Conservation (phyloP, 1,140 invertebrate genomes). For the Vanessa atalanta region DNA sequence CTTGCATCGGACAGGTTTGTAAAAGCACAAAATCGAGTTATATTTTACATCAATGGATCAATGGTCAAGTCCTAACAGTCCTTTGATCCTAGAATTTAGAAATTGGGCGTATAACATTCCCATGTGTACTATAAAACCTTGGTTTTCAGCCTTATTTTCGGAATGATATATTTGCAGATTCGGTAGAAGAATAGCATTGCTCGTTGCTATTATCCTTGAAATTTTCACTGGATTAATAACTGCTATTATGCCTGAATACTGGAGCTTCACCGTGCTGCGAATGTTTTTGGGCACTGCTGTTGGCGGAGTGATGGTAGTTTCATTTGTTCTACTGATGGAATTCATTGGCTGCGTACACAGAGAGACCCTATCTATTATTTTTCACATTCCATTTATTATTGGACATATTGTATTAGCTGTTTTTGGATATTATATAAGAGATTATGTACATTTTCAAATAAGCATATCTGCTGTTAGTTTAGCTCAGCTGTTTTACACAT, state of each 20-base stretch:
- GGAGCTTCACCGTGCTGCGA: conserved; percentile 82
- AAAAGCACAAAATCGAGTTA: background rate
- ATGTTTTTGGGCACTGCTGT: conserved; percentile 83
- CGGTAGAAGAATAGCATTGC: conserved; percentile 82
- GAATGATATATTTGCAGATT: conserved; percentile 80
- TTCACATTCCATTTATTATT: conserved; percentile 82
- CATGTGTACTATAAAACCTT: no score
- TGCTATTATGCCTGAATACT: conserved; percentile 83
- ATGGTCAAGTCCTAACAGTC: no score
- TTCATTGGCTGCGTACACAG: conserved; percentile 77
- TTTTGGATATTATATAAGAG: conserved; percentile 81
- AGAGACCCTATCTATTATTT: conserved; percentile 82
- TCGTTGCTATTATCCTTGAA: conserved; percentile 83
- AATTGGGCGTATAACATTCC: no score
- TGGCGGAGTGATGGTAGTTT: conserved; percentile 83
- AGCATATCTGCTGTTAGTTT: conserved; percentile 79
- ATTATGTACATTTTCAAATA: conserved; percentile 81
- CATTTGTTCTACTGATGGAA: conserved; percentile 82
- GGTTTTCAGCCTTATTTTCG: no score
- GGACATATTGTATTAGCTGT: conserved; percentile 80
- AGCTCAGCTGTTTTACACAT: conserved; percentile 81
- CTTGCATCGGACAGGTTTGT: conserved; percentile 71
- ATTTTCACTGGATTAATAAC: conserved; percentile 81
- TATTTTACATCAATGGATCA: background rate
- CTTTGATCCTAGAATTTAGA: no score